Conservation (phyloP, 2,113 vertebrate genomes). For the Diadophis punctatus region DNA sequence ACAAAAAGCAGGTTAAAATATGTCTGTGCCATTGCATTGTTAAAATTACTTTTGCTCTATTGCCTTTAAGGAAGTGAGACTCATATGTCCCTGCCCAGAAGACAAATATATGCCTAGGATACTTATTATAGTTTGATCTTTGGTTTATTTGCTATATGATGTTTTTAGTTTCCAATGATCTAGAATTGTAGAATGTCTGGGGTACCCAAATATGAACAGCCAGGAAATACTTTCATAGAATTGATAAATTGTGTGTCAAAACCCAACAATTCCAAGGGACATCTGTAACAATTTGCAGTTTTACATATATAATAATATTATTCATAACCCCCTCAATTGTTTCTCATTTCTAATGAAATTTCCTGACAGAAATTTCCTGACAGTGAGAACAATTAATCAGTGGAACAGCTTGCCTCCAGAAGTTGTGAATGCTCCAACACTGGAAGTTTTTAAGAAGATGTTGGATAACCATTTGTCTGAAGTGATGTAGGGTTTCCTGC, state of each 20-base stretch:
- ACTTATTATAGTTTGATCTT: constrained; percentile 55
- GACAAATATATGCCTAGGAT: constrained; percentile 1
- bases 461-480: no score
- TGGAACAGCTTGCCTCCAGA: no score
- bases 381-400: no score
- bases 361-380: no score
- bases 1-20: constrained; percentile 62
- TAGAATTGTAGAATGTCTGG: constrained; percentile 24
- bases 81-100: constrained; percentile 35
- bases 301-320: not conserved
- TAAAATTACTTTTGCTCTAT: constrained; percentile 21
- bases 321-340: not conserved
- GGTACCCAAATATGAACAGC: not conserved
- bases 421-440: no score
- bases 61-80: constrained; percentile 34
- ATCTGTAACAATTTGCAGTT: not conserved
- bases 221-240: not conserved
- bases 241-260: not conserved
- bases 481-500: no score
- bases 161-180: constrained; percentile 23
- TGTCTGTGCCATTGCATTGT: constrained; percentile 56
- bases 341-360: not conserved
- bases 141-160: not conserved
- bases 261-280: not conserved
- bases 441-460: no score